Evolutionary conservation across 2,113 vertebrate species (phyloP).

Genomic region (Acanthochromis polyacanthus): DNA sequence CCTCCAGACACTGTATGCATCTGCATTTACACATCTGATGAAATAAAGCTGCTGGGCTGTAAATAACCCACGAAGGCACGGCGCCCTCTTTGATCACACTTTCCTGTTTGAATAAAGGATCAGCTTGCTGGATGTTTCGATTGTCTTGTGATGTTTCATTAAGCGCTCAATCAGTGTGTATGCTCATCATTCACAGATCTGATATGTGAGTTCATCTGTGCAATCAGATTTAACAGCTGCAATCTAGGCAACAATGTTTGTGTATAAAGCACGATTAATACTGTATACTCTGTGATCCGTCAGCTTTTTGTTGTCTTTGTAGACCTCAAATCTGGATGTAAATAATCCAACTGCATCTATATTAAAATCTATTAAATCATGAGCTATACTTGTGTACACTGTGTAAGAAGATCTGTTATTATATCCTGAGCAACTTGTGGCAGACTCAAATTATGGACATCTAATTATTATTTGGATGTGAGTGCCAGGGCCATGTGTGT

Average conservation of each 20-base stretch:
- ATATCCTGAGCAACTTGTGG: too few relatives aligned
- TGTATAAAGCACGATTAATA: neutral
- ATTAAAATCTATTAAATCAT: too few relatives aligned
- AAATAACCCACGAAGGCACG: slow-evolving; percentile 46
- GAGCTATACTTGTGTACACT: too few relatives aligned
- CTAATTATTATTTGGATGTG: neutral
- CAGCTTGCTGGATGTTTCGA: slow-evolving; percentile 51
- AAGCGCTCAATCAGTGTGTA: slow-evolving; percentile 43
- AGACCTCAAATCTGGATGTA: too few relatives aligned
- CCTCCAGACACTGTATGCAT: slow-evolving; percentile 59
- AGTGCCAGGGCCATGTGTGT: neutral
- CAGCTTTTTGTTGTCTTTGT: too few relatives aligned
- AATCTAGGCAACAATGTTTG: neutral
- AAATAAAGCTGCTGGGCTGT: slow-evolving; percentile 45
- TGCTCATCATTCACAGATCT: slow-evolving; percentile 29
- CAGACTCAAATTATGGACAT: neutral
- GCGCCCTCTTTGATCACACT: slow-evolving; percentile 60
- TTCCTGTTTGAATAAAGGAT: slow-evolving; percentile 65
- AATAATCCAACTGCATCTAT: too few relatives aligned
- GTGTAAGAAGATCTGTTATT: too few relatives aligned
- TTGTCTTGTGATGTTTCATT: slow-evolving; percentile 66
- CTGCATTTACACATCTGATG: slow-evolving; percentile 68
- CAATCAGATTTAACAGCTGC: slow-evolving; percentile 8
- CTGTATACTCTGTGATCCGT: too few relatives aligned
- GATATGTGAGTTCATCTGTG: slow-evolving; percentile 7